phyloP scores from a whole-genome alignment of 2,888 invertebrate genomes.

The Tetanocera ferruginea region DNA sequence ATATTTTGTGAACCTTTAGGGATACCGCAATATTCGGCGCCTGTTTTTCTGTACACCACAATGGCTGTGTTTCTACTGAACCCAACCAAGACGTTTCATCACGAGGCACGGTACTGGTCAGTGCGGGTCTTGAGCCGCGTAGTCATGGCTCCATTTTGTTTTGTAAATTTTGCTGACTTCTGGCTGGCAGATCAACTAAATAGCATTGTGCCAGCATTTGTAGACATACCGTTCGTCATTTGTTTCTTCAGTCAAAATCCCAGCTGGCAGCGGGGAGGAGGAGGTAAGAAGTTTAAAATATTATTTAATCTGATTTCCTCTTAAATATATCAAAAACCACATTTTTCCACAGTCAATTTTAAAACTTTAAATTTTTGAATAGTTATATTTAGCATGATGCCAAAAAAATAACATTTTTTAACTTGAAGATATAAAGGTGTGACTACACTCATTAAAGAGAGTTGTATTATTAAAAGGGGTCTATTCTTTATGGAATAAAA shows the following conservation, averaged over 20 bases:
- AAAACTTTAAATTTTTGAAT: no score
- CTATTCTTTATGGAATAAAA: no score
- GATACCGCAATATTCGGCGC: conserved; percentile 83
- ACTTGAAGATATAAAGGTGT: no score
- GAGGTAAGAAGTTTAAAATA: conserved; percentile 55
- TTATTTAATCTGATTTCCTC: no score
- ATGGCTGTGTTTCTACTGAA: conserved; percentile 81
- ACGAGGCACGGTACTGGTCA: conserved; percentile 84
- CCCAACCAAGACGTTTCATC: conserved; percentile 81
- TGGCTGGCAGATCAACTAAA: conserved; percentile 90
- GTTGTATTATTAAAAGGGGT: no score
- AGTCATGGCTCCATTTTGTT: conserved; percentile 81
- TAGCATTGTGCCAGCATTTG: conserved; percentile 80
- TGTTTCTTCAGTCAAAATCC: conserved; percentile 81
- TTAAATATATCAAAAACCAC: no score
- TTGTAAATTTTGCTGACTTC: conserved; percentile 87
- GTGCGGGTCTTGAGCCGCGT: conserved; percentile 73
- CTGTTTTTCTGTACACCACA: conserved; percentile 77
- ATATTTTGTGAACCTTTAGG: conserved; percentile 76
- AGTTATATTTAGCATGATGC: no score
- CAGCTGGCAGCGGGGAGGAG: conserved; percentile 71
- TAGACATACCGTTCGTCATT: conserved; percentile 84
- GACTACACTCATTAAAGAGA: no score
- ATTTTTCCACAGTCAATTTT: no score
- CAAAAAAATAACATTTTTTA: no score